Evolutionary conservation across 2,888 invertebrate species (phyloP), one percentile per base, ranked within the genome.

Genomic region (Dryomyza anilis): DNA sequence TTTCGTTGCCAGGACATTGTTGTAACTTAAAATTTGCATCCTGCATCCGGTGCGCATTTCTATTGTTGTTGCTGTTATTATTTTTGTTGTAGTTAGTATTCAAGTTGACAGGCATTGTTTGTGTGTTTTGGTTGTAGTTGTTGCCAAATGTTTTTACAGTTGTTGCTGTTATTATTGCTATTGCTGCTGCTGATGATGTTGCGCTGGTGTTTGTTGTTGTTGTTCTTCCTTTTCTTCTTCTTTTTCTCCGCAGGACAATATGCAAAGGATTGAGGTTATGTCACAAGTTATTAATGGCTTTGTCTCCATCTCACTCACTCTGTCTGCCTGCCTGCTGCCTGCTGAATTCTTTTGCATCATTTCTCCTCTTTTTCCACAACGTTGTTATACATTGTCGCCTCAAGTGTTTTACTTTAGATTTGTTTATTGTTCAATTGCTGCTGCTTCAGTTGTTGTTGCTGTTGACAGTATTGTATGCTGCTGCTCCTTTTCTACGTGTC

Each of bases 231-330:
- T 39, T 39, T 2, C n/a, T 8, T 33, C 33, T 33, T 39, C 39
- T 39, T n/a, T 39, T 16, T 16, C 16, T 39, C n/a, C 5, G 39
- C 39, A 16, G n/a, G 12, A 39, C 23, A 36, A 36, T 33, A 56
- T 33, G 36, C 55, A 33, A 36, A 21, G 55, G 55, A 56, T 56
- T 36, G 55, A 56, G 55, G 36, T 56, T 56, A 56, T 56, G 55
- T 56, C 55, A 56, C 55, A 56, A 56, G 36, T 56, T 56, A 56
- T 56, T 56, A 56, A 56, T 56, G 55, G 55, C 36, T 14, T 56
- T 14, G 16, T 25, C 55, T 36, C 10, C 36, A 12, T 39, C 39
- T 4, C 14, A n/a, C n/a, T n/a, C n/a, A n/a, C n/a, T n/a, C n/a
- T n/a, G n/a, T n/a, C n/a, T n/a, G n/a, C n/a, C n/a, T n/a, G n/a